phyloP scores from a whole-genome alignment of 2,888 invertebrate genomes.

The Pristionchus mayeri region DNA sequence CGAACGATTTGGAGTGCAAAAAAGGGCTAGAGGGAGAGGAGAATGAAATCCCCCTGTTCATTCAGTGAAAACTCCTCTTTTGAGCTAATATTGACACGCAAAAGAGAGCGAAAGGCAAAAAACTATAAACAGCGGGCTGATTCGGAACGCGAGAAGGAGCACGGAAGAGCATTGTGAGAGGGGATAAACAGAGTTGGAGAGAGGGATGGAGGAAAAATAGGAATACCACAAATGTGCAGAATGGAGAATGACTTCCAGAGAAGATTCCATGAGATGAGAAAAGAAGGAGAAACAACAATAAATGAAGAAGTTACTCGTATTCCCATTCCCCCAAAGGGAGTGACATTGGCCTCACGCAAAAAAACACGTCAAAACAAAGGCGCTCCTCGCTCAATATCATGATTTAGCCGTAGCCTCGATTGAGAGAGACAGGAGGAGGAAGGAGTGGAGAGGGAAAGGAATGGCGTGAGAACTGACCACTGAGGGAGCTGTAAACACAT shows the following conservation, averaged over 20 bases:
- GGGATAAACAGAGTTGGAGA: neutral
- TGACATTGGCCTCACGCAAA: neutral
- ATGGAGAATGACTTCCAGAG: constrained; percentile 23
- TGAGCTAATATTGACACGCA: neutral
- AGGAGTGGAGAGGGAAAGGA: neutral
- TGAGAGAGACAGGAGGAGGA: neutral
- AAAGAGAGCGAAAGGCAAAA: constrained; percentile 17
- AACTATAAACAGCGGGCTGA: neutral
- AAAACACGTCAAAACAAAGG: constrained; percentile 16
- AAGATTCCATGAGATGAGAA: neutral
- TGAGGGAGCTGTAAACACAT: constrained; percentile 13
- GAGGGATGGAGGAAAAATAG: neutral
- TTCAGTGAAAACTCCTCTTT: constrained; percentile 26
- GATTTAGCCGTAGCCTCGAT: neutral
- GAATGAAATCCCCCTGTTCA: constrained; percentile 9
- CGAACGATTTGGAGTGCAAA: neutral
- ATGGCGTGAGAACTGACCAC: neutral
- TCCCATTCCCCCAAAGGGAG: neutral
- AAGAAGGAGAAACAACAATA: neutral
- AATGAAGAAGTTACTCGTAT: neutral
- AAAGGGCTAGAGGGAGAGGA: neutral
- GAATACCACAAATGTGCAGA: constrained; percentile 8
- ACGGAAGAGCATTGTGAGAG: neutral
- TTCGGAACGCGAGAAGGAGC: constrained; percentile 20
- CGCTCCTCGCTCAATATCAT: constrained; percentile 5